phyloP scores from a whole-genome alignment of 2,888 invertebrate genomes.

The Tipula lateralis region DNA sequence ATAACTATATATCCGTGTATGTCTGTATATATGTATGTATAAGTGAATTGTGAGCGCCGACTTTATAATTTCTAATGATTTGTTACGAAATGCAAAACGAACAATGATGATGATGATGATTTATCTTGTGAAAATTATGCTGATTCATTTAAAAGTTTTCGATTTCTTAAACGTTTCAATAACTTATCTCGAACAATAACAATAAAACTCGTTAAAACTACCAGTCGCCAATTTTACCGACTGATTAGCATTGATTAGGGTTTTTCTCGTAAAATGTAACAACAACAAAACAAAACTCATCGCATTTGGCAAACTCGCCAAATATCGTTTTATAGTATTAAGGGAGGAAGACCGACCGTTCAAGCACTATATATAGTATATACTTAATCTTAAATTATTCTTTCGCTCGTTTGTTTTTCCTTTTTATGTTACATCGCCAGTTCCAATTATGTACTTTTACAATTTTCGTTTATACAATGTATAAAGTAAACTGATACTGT shows the following conservation, averaged over 20 bases:
- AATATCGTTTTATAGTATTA: neutral
- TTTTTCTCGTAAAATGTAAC: neutral
- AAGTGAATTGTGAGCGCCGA: neutral
- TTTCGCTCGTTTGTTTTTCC: neutral
- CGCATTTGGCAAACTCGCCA: neutral
- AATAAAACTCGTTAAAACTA: neutral
- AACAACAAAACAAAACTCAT: neutral
- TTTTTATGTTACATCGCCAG: neutral
- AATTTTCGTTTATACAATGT: neutral
- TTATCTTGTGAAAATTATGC: neutral
- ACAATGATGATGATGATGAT: neutral
- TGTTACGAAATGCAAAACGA: neutral
- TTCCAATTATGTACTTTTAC: neutral
- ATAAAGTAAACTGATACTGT: neutral
- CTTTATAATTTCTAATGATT: neutral
- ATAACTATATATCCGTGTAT: neutral
- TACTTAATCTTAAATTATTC: neutral
- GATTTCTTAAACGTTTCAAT: neutral
- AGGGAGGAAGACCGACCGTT: neutral
- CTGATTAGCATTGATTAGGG: neutral
- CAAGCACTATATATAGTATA: neutral
- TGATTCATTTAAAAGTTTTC: neutral
- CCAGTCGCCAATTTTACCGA: neutral
- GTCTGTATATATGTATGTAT: neutral
- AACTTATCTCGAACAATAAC: neutral